Conservation (phyloP, 2,888 invertebrate genomes). For the Meliscaeva auricollis region DNA sequence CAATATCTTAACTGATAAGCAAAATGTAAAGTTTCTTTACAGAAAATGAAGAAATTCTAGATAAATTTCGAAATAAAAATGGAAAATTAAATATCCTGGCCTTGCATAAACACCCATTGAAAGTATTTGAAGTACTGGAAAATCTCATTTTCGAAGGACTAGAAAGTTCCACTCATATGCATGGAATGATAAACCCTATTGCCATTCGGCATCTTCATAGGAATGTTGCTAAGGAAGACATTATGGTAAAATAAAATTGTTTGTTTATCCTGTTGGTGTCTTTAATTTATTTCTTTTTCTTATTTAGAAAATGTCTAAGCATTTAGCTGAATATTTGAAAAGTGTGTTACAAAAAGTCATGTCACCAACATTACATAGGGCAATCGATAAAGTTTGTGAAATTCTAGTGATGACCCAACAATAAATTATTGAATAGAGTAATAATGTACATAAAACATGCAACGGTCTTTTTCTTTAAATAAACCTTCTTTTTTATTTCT, state of each 20-base stretch:
- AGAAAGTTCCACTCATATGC: conserved; percentile 73
- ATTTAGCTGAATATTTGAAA: conserved; percentile 42
- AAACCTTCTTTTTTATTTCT: too few relatives aligned
- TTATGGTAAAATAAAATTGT: conserved; percentile 41
- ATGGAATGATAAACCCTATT: conserved; percentile 46
- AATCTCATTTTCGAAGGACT: conserved; percentile 78
- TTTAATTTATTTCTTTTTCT: neutral
- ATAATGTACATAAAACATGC: too few relatives aligned
- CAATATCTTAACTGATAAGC: too few relatives aligned
- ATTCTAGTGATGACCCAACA: neutral
- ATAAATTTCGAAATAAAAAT: conserved; percentile 76
- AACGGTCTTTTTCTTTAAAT: too few relatives aligned
- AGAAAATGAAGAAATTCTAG: conserved; percentile 76
- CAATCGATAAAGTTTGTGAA: conserved; percentile 43
- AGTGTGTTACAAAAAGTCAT: conserved; percentile 6
- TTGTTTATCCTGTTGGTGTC: neutral
- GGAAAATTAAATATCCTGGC: conserved; percentile 75
- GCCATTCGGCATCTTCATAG: conserved; percentile 57
- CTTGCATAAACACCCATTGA: conserved; percentile 78
- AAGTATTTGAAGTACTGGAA: conserved; percentile 77
- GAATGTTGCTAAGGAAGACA: conserved; percentile 63
- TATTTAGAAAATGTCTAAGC: conserved; percentile 24
- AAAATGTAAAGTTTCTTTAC: conserved; percentile 77
- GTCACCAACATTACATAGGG: conserved; percentile 30
- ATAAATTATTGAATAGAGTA: neutral